A percentile compares a stretch with the other conserved stretches of the same genome.
Conservation (phyloP, 2,797 vertebrate genomes). For the Sebastes flavidus region DNA sequence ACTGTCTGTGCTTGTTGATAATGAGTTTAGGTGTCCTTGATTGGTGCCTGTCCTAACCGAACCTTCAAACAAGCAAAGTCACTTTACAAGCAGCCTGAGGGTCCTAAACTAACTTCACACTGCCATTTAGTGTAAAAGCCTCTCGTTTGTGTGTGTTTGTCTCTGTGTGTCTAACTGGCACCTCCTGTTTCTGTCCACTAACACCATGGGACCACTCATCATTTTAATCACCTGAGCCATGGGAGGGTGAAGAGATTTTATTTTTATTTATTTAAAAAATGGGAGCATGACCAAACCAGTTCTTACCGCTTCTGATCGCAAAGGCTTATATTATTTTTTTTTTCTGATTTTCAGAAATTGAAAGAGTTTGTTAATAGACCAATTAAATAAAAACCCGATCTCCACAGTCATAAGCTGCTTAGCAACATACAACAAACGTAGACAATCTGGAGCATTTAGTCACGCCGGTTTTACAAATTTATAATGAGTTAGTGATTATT, state of each 20-base stretch:
- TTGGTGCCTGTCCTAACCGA: slow-evolving; percentile 14
- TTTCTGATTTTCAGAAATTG: not conserved
- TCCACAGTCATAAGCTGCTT: not conserved
- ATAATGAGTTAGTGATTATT: not conserved
- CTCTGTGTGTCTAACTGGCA: slow-evolving; percentile 24
- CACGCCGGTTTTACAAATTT: not conserved
- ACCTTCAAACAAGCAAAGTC: slow-evolving; percentile 3
- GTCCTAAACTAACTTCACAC: slow-evolving; percentile 34
- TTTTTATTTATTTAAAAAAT: not conserved
- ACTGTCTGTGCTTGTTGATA: slow-evolving; percentile 22
- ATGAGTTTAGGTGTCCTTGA: slow-evolving; percentile 55
- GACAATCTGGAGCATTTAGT: not conserved
- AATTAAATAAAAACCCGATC: not conserved
- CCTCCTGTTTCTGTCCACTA: slow-evolving; percentile 31
- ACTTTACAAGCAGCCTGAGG: slow-evolving; percentile 39
- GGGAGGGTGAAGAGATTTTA: slow-evolving; percentile 22
- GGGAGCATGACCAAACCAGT: not conserved
- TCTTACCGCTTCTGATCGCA: not conserved
- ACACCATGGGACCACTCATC: slow-evolving; percentile 33
- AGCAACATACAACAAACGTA: not conserved
- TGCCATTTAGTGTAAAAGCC: slow-evolving; percentile 35
- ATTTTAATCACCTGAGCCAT: slow-evolving; percentile 56
- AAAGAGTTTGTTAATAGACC: not conserved
- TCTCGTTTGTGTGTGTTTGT: not conserved
- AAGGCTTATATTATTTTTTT: not conserved